Evolutionary conservation across 1,140 invertebrate genomes (phyloP), one percentile per base, ranked within the genome.

Genomic region (Homalodisca vitripennis): DNA sequence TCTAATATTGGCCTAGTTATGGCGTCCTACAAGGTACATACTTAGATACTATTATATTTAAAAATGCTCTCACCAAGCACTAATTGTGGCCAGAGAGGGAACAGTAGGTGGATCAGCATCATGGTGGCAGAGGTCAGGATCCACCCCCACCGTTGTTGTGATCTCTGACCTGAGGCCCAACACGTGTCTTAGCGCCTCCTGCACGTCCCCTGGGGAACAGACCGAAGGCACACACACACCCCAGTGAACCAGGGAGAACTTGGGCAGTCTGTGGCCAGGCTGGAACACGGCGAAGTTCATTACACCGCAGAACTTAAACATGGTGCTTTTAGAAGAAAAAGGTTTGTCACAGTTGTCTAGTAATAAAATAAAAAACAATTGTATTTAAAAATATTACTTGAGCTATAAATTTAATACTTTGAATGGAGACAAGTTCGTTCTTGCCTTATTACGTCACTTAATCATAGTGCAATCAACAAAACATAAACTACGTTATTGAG

Each of bases 181-280:
- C n/a, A 57, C 20, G 13, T 20, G 20, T 17, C 34, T 17, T 1
- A 67, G 27, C 3, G 48, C 30, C n/a, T 47, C 24, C 29, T 67
- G 34, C 20, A 67, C 1, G n/a, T 67, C 29, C 1, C 3, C 12
- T 0, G 66, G 14, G 10, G 81, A 80, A 75, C 89, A 90, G 0
- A 82, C 80, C 12, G 84, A 80, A 0, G 89, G 89, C 46, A 89
- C 78, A 72, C 89, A 90, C 3, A 89, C 73, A 10, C 85, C 89
- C 88, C 88, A 89, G 70, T 87, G 87, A 47, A 87, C 76, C 53
- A 87, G 85, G 10, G 86, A 86, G 76, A 88, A 89, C 74, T 84
- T 84, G 66, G 88, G 87, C 76, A 88, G 80, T 77, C 89, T 88
- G 79, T 90, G 87, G 77, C 84, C 85, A 72, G 87, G 84, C 88